These are phyloP conservation scores for Podabrus alpinus DNA, from an alignment of 2,888 invertebrate genomes.

Conservation along the genomic window DNA sequence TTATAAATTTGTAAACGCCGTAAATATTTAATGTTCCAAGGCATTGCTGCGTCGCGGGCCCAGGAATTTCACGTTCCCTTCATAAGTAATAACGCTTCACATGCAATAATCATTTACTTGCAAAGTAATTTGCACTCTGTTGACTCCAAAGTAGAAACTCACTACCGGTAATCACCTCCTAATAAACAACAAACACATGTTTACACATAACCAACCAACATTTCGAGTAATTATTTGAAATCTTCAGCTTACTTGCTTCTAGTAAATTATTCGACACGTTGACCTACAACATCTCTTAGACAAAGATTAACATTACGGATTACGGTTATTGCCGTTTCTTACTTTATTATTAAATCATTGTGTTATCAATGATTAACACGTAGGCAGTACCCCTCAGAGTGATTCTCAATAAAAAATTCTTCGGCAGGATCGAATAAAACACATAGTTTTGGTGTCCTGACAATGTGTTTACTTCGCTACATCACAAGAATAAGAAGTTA, in stretches of 20 bases:
- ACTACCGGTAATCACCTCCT: conserved; percentile 46
- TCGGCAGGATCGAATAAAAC: not conserved
- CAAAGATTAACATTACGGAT: not conserved
- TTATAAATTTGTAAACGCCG: conserved; percentile 54
- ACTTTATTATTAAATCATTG: not conserved
- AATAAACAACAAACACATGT: conserved; percentile 38
- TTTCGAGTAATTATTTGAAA: conserved; percentile 37
- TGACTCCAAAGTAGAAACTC: conserved; percentile 37
- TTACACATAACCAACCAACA: conserved; percentile 36
- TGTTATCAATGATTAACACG: not conserved
- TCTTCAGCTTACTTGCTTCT: not conserved
- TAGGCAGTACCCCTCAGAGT: too few species aligned
- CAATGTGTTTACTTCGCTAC: not conserved
- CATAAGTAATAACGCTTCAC: conserved; percentile 50
- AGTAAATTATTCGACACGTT: not conserved
- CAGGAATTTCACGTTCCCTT: conserved; percentile 52
- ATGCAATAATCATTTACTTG: conserved; percentile 54
- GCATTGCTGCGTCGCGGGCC: conserved; percentile 45
- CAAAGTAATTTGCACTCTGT: conserved; percentile 50
- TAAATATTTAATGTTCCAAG: conserved; percentile 53
- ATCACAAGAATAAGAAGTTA: not conserved
- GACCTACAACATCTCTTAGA: not conserved
- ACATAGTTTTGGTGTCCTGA: not conserved
- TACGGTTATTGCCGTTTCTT: too few species aligned
- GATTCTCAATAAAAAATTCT: not conserved